Evolutionary conservation across 2,888 invertebrate genomes (phyloP).

Genomic region (Papilio demoleus): DNA sequence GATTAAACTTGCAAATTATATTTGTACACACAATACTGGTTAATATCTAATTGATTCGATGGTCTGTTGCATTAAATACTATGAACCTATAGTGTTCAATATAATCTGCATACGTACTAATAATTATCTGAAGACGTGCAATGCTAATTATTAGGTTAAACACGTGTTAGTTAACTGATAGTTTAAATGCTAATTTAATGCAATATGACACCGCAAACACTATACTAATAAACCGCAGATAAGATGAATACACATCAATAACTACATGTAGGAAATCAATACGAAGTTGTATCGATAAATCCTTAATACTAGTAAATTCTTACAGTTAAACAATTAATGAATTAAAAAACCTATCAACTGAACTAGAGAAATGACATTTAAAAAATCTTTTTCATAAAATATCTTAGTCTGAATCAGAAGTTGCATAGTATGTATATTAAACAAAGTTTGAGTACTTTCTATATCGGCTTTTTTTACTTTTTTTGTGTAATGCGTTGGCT

Average conservation of each 20-base stretch:
- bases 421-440: no score
- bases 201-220: slow-evolving; percentile 22
- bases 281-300: no score
- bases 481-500: no score
- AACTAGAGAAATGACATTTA: no score
- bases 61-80: slow-evolving; percentile 25
- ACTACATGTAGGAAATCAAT: no score
- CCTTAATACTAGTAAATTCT: no score
- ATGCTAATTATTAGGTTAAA: slow-evolving; percentile 37
- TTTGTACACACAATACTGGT: neutral
- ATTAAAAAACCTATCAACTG: no score
- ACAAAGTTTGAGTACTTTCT: no score
- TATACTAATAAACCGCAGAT: neutral
- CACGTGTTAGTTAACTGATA: slow-evolving; percentile 35
- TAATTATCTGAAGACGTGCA: slow-evolving; percentile 36
- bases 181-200: slow-evolving; percentile 39
- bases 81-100: neutral
- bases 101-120: slow-evolving; percentile 35
- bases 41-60: slow-evolving; percentile 30
- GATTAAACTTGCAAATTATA: slow-evolving; percentile 3
- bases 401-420: no score
- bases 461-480: no score
- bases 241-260: neutral
- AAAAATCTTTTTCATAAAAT: no score
- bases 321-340: no score